phyloP scores from a whole-genome alignment of 2,797 vertebrate species.

The Petrocephalus sullivani region DNA sequence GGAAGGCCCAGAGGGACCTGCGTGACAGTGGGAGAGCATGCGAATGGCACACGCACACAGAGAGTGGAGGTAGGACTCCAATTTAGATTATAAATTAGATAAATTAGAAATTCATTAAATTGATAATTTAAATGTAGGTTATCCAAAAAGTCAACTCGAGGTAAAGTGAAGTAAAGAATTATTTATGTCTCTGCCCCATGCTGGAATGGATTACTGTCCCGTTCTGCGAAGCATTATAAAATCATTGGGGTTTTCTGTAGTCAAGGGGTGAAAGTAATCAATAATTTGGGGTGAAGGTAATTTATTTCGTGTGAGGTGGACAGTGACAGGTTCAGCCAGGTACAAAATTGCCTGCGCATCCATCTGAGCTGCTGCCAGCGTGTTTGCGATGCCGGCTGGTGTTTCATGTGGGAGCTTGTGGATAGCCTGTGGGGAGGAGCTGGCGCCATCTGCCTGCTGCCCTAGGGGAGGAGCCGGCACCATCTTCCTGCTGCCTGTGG shows the following conservation, averaged over 20 bases:
- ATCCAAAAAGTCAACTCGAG: neutral
- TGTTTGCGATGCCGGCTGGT: neutral
- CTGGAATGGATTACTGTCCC: neutral
- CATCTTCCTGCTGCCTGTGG: neutral
- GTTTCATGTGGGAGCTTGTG: neutral
- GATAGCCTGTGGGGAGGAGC: neutral
- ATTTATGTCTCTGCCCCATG: neutral
- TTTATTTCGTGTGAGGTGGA: constrained; percentile 9
- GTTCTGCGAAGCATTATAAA: neutral
- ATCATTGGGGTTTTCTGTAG: neutral
- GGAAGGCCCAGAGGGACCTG: neutral
- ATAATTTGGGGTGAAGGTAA: neutral
- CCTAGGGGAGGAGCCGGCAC: too few relatives aligned
- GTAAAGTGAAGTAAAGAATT: neutral
- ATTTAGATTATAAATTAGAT: neutral
- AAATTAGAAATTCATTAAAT: neutral
- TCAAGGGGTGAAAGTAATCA: neutral
- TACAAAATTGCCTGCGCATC: constrained; percentile 1
- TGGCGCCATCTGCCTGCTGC: too few relatives aligned
- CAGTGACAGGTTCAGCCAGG: neutral
- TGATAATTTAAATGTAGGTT: neutral
- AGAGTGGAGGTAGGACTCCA: neutral
- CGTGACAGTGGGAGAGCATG: neutral
- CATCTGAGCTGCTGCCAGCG: neutral
- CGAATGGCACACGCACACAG: neutral